Conservation (phyloP, 2,888 invertebrate species). For the Xestia xanthographa region DNA sequence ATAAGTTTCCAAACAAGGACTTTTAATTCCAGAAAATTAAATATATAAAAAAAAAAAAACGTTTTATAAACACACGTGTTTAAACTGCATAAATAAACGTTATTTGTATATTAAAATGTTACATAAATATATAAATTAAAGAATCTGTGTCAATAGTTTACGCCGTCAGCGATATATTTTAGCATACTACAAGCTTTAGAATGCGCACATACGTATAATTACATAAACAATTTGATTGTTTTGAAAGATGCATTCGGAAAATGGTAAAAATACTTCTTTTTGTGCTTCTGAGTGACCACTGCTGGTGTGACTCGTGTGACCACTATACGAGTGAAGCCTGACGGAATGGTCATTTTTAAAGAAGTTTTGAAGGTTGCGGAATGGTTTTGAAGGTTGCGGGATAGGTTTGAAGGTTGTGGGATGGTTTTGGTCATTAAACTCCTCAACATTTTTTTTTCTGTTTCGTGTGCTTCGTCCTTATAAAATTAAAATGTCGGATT, state of each 20-base stretch:
- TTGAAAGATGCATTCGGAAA: constrained; percentile 15
- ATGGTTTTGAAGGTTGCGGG: too few relatives aligned
- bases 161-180: constrained; percentile 55
- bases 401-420: too few relatives aligned
- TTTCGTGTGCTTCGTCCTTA: neutral
- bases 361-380: too few relatives aligned
- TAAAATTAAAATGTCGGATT: too few relatives aligned
- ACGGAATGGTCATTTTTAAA: too few relatives aligned
- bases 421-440: neutral
- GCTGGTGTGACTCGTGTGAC: neutral
- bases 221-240: constrained; percentile 1
- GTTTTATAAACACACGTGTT: constrained; percentile 26
- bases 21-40: neutral
- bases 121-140: constrained; percentile 50
- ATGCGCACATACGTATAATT: constrained; percentile 1
- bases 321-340: neutral
- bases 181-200: constrained; percentile 18
- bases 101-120: constrained; percentile 44
- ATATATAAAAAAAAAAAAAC: neutral
- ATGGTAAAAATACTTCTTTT: neutral
- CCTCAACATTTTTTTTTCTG: neutral
- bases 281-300: too few relatives aligned
- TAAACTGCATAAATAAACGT: constrained; percentile 28
- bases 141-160: constrained; percentile 64
- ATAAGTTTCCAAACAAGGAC: neutral